Conservation (phyloP, 1,140 invertebrate genomes). For the Magallana ariakensis region DNA sequence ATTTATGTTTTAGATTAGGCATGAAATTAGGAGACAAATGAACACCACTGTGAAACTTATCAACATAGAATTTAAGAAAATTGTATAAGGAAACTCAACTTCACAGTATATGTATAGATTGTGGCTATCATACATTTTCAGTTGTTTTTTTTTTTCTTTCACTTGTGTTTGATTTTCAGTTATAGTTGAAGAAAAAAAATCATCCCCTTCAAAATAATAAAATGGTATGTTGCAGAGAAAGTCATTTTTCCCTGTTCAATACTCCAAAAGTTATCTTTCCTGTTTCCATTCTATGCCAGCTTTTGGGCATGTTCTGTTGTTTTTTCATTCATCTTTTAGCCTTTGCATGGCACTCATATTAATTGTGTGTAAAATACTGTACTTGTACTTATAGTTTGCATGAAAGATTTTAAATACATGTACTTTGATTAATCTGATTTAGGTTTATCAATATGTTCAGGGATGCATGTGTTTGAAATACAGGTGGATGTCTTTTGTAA, state of each 20-base stretch:
- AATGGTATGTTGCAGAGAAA: constrained; percentile 1
- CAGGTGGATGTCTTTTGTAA: no score
- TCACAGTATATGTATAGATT: not conserved
- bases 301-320: constrained; percentile 4
- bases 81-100: not conserved
- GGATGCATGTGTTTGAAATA: no score
- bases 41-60: no score
- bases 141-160: not conserved
- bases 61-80: no score
- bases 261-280: not conserved
- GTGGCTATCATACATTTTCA: not conserved
- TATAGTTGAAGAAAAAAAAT: constrained; percentile 22
- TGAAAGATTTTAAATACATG: not conserved
- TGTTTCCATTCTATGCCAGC: not conserved
- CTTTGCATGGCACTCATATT: not conserved
- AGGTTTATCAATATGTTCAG: no score
- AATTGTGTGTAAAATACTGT: no score
- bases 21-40: no score
- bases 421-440: not conserved
- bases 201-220: constrained; percentile 24
- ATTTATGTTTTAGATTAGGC: no score
- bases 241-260: not conserved
- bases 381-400: not conserved
- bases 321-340: not conserved
- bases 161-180: constrained; percentile 25